These are phyloP conservation scores for Xylota segnis DNA, from an alignment of 2,888 invertebrate species.

Conservation along the genomic window DNA sequence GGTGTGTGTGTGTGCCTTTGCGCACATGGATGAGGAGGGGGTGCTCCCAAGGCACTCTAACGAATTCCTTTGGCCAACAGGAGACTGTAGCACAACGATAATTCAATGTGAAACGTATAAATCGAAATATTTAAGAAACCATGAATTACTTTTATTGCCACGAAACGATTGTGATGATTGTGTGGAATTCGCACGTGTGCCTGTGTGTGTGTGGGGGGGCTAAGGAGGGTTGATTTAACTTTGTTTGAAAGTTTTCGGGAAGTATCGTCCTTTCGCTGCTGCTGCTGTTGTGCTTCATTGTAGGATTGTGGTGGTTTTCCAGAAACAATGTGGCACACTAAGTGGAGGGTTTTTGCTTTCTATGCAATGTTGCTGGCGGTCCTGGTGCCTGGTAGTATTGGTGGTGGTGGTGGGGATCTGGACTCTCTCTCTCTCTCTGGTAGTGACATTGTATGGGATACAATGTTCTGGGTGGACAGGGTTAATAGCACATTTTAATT, in stretches of 20 bases:
- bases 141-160: constrained; percentile 69
- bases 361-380: constrained; percentile 54
- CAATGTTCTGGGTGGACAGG: constrained; percentile 16
- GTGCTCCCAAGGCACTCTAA: constrained; percentile 7
- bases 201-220: neutral
- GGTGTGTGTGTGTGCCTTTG: neutral
- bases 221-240: constrained; percentile 4
- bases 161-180: constrained; percentile 38
- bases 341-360: constrained; percentile 16
- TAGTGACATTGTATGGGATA: constrained; percentile 10
- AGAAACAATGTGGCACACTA: constrained; percentile 44
- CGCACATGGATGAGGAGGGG: neutral
- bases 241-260: constrained; percentile 7
- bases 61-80: constrained; percentile 30
- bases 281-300: neutral
- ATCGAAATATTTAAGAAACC: constrained; percentile 68
- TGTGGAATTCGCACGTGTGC: constrained; percentile 2
- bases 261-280: constrained; percentile 14
- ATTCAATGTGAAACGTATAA: constrained; percentile 63
- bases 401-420: neutral
- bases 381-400: constrained; percentile 1
- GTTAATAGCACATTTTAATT: constrained; percentile 38
- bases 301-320: constrained; percentile 28
- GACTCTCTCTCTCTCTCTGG: neutral
- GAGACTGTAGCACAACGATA: constrained; percentile 25